Conservation (phyloP, 2,888 invertebrate species). For the Athalia rosae region DNA sequence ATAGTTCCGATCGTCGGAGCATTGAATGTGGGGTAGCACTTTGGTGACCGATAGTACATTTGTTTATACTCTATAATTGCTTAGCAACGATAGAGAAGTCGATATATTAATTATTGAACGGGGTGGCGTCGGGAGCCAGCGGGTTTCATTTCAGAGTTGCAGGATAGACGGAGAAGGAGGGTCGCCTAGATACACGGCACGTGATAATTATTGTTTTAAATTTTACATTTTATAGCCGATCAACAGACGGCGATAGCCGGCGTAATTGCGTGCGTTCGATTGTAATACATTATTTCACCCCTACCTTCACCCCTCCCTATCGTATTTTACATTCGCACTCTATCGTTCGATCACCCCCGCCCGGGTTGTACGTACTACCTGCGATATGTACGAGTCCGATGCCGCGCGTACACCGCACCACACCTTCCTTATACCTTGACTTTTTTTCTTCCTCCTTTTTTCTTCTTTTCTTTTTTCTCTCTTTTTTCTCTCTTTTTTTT, state of each 20-base stretch:
- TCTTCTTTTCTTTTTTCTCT: too few species aligned
- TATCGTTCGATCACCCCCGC: constrained; percentile 59
- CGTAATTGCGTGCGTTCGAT: constrained; percentile 66
- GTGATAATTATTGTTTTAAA: constrained; percentile 63
- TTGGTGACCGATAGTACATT: constrained; percentile 43
- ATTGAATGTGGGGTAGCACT: constrained; percentile 19
- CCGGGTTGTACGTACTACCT: constrained; percentile 40
- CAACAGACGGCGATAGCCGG: constrained; percentile 58
- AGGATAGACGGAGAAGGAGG: constrained; percentile 52
- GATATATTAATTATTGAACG: constrained; percentile 68
- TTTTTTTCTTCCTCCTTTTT: background rate
- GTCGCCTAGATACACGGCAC: constrained; percentile 62
- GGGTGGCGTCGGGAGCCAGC: constrained; percentile 48
- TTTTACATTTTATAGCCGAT: constrained; percentile 65
- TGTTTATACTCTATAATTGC: constrained; percentile 66
- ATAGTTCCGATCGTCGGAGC: constrained; percentile 17
- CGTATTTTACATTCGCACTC: constrained; percentile 56
- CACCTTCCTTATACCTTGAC: constrained; percentile 27
- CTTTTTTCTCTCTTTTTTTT: too few species aligned
- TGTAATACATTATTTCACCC: constrained; percentile 57
- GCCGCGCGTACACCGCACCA: too few species aligned
- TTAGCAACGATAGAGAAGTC: constrained; percentile 65
- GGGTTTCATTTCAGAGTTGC: constrained; percentile 50
- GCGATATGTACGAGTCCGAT: background rate
- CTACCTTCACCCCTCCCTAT: constrained; percentile 28